These are phyloP conservation scores for Lutjanus erythropterus DNA, from an alignment of 2,113 vertebrate genomes.

Conservation along the genomic window DNA sequence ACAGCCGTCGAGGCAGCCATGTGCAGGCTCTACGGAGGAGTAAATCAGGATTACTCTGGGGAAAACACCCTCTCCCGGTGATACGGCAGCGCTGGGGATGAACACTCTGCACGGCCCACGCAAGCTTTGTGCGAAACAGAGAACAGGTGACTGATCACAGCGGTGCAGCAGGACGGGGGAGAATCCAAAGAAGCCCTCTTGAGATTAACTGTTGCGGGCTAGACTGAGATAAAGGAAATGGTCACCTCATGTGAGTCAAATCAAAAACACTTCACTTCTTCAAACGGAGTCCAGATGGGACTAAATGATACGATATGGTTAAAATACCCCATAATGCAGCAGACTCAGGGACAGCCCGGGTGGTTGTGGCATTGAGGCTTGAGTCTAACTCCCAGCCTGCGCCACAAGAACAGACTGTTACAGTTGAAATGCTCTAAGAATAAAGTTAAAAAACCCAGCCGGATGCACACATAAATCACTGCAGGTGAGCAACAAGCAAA, in stretches of 20 bases:
- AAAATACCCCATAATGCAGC: conserved; percentile 22
- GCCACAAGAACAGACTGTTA: conserved; percentile 18
- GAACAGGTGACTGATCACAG: conserved; percentile 75
- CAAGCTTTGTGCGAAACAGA: conserved; percentile 59
- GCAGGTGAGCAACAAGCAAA: conserved; percentile 66
- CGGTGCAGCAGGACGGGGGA: conserved; percentile 11
- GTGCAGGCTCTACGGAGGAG: conserved; percentile 64
- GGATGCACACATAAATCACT: conserved; percentile 59
- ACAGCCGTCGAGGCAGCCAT: conserved; percentile 37
- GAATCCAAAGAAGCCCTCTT: conserved; percentile 27
- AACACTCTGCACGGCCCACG: conserved; percentile 64
- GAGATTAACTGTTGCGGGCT: conserved; percentile 47
- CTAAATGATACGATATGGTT: conserved; percentile 15
- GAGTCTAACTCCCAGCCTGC: conserved; percentile 16
- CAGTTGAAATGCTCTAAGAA: conserved; percentile 54
- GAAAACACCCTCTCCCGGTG: conserved; percentile 69
- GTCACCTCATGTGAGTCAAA: conserved; percentile 52
- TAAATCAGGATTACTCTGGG: conserved; percentile 74
- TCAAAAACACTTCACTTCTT: conserved; percentile 36
- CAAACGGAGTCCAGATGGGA: conserved; percentile 30
- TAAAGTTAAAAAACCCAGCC: conserved; percentile 48
- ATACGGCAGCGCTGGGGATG: conserved; percentile 57
- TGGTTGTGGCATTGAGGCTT: conserved; percentile 25
- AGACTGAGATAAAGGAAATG: conserved; percentile 41
- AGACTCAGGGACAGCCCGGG: conserved; percentile 26